These are phyloP conservation scores for Cheumatopsyche charites DNA, from an alignment of 1,140 invertebrate genomes.

Conservation along the genomic window DNA sequence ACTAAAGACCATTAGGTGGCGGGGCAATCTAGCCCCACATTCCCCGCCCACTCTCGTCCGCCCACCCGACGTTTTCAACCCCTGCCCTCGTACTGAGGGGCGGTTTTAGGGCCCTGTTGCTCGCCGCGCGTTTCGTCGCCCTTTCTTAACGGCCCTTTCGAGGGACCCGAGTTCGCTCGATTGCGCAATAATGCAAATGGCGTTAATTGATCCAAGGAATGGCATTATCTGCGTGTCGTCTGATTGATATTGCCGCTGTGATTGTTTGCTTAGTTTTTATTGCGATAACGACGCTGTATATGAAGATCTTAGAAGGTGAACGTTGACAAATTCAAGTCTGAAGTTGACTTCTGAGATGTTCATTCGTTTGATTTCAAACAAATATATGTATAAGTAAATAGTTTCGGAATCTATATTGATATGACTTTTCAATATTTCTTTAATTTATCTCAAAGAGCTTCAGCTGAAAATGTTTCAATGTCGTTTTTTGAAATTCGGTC, in stretches of 20 bases:
- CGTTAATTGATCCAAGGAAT: constrained; percentile 11
- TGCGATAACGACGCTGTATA: not conserved
- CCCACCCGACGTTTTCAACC: not conserved
- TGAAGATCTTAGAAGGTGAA: too few species aligned
- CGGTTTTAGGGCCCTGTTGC: constrained; percentile 28
- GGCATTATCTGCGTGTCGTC: too few species aligned
- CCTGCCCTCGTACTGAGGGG: not conserved
- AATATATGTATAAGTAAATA: too few species aligned
- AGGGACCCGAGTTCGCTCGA: constrained; percentile 3
- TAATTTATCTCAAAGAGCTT: too few species aligned
- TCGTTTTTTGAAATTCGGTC: too few species aligned
- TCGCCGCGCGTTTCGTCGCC: constrained; percentile 20
- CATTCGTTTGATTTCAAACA: too few species aligned
- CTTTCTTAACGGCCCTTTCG: constrained; percentile 29
- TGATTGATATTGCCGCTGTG: not conserved
- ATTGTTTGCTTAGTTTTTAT: not conserved
- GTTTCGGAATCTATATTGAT: too few species aligned
- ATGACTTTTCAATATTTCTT: too few species aligned
- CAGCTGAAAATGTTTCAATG: too few species aligned
- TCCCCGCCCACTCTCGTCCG: not conserved
- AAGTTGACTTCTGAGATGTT: too few species aligned
- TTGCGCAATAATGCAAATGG: constrained; percentile 23
- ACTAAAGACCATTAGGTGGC: constrained; percentile 47
- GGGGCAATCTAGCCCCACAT: constrained; percentile 38
- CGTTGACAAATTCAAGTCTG: too few species aligned